phyloP scores from a whole-genome alignment of 2,797 vertebrate species.

The Alfaro cultratus region DNA sequence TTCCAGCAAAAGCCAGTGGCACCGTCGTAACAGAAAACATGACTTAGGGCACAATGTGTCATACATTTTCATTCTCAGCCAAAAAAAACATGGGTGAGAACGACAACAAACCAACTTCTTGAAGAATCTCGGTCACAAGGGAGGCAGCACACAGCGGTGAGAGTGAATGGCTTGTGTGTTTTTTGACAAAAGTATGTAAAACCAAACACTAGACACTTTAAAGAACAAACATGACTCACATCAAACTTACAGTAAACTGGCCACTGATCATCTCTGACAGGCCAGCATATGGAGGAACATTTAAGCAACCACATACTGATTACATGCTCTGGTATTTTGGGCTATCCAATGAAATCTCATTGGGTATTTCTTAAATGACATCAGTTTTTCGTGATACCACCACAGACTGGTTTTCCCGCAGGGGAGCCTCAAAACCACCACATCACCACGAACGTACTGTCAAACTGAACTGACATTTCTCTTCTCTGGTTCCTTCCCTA shows the following conservation, averaged over 20 bases:
- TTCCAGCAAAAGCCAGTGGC: slow-evolving; percentile 29
- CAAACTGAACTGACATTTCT: slow-evolving; percentile 52
- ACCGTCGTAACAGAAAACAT: slow-evolving; percentile 31
- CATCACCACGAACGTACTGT: slow-evolving; percentile 41
- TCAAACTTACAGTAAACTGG: slow-evolving; percentile 49
- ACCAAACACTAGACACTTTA: slow-evolving; percentile 67
- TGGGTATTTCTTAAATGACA: slow-evolving; percentile 38
- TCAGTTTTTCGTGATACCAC: slow-evolving; percentile 40
- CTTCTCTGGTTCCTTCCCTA: slow-evolving; percentile 59
- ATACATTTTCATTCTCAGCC: slow-evolving; percentile 32
- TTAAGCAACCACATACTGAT: slow-evolving; percentile 30
- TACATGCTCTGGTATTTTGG: slow-evolving; percentile 50
- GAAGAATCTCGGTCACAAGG: slow-evolving; percentile 18
- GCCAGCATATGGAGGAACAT: slow-evolving; percentile 37
- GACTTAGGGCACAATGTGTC: slow-evolving; percentile 33
- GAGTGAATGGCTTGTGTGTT: slow-evolving; percentile 51
- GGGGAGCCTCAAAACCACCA: slow-evolving; percentile 51
- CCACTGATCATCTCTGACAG: slow-evolving; percentile 34
- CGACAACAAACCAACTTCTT: slow-evolving; percentile 32
- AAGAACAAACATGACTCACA: slow-evolving; percentile 60
- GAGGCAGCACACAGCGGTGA: slow-evolving; percentile 45
- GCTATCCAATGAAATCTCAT: slow-evolving; percentile 35
- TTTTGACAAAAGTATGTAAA: slow-evolving; percentile 57
- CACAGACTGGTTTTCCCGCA: slow-evolving; percentile 40
- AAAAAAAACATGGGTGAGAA: slow-evolving; percentile 7